phyloP scores from a whole-genome alignment of 2,888 invertebrate species.

The Acronicta psi region DNA sequence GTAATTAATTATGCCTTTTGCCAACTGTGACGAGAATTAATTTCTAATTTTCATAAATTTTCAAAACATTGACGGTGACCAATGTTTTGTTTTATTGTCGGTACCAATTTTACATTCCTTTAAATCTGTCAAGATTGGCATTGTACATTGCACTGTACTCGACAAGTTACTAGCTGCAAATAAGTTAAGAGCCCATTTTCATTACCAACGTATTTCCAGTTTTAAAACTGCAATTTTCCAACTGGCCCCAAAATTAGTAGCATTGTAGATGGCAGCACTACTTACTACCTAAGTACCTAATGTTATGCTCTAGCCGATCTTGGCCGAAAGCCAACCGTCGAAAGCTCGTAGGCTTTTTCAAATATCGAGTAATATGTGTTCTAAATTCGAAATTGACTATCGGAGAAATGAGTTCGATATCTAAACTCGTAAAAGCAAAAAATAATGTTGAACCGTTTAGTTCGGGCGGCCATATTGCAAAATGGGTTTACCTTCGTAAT shows the following conservation, averaged over 20 bases:
- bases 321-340: constrained; percentile 68
- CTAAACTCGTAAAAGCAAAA: constrained; percentile 49
- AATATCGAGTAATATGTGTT: constrained; percentile 64
- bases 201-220: neutral
- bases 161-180: neutral
- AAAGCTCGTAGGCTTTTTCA: constrained; percentile 64
- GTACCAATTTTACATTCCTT: no score
- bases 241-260: constrained; percentile 48
- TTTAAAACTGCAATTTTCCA: constrained; percentile 10
- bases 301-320: constrained; percentile 63
- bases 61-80: no score
- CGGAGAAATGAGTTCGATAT: constrained; percentile 40
- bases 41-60: no score
- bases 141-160: no score
- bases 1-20: no score
- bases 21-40: no score
- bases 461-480: constrained; percentile 43
- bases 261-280: constrained; percentile 56
- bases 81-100: neutral
- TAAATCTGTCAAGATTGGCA: neutral
- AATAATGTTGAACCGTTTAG: constrained; percentile 37
- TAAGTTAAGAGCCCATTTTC: constrained; percentile 9
- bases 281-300: constrained; percentile 55
- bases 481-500: constrained; percentile 50
- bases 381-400: constrained; percentile 56